A percentile compares a stretch with the other conserved stretches of the same genome.
Evolutionary conservation across 2,113 vertebrate genomes (phyloP).

Genomic region (Anseranas semipalmata): DNA sequence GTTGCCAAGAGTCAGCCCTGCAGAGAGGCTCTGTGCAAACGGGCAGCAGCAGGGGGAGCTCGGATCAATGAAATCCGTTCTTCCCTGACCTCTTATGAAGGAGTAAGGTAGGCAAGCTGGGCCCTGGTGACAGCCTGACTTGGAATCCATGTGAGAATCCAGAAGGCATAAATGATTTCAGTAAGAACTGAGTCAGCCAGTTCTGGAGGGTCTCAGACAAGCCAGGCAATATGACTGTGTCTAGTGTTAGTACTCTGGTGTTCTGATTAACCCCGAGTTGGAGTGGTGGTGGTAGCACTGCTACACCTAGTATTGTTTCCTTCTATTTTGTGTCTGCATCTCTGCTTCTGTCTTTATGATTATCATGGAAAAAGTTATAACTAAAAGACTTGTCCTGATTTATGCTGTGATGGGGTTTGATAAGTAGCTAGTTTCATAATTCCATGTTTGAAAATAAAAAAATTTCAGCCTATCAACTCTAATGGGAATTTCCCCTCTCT

Average conservation of each 20-base stretch:
- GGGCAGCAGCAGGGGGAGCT: neutral
- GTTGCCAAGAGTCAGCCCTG: neutral
- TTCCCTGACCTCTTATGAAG: neutral
- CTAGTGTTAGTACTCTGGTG: neutral
- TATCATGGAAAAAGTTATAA: neutral
- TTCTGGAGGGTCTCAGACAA: neutral
- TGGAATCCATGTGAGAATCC: neutral
- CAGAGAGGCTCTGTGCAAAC: neutral
- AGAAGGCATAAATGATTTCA: neutral
- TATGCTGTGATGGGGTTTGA: neutral
- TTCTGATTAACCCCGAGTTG: neutral
- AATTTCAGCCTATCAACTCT: neutral
- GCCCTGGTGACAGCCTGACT: neutral
- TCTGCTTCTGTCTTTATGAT: neutral
- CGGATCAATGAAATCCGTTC: neutral
- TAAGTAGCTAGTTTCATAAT: neutral
- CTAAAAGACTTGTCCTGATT: neutral
- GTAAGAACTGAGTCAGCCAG: neutral
- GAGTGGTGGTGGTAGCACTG: neutral
- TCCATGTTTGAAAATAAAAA: neutral
- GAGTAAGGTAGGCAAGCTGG: neutral
- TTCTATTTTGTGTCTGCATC: neutral
- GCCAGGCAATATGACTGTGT: neutral
- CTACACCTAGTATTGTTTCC: neutral
- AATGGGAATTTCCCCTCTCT: neutral